A percentile compares a stretch with the other conserved stretches of the same genome.
Evolutionary conservation across 2,888 invertebrate species (phyloP).

Genomic region (Parnassius apollo): DNA sequence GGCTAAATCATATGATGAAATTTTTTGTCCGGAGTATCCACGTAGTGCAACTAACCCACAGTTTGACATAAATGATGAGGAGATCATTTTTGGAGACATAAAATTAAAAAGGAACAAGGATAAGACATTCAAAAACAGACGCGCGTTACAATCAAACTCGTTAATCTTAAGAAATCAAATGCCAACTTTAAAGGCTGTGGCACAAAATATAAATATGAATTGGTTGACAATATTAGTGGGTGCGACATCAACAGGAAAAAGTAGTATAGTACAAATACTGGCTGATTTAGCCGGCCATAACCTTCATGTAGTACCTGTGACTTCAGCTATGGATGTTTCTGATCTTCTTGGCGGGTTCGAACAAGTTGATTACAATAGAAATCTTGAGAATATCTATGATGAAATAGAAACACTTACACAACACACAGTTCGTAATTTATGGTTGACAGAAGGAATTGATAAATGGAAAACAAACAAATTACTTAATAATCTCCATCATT

Average conservation of each 20-base stretch:
- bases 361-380: conserved; percentile 90
- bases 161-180: conserved; percentile 82
- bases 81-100: conserved; percentile 85
- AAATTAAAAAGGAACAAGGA: conserved; percentile 61
- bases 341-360: conserved; percentile 98
- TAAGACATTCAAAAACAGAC: conserved; percentile 60
- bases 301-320: conserved; percentile 89
- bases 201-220: conserved; percentile 93
- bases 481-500: conserved; percentile 53
- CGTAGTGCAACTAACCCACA: conserved; percentile 79
- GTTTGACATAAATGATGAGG: conserved; percentile 80
- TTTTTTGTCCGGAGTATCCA: conserved; percentile 73
- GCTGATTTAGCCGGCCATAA: conserved; percentile 88
- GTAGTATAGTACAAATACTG: conserved; percentile 86
- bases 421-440: conserved; percentile 68
- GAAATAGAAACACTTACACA: conserved; percentile 79
- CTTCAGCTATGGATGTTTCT: conserved; percentile 96
- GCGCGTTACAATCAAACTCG: conserved; percentile 60
- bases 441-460: conserved; percentile 49
- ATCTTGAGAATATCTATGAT: conserved; percentile 85
- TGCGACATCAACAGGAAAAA: conserved; percentile 89
- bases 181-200: conserved; percentile 87
- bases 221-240: conserved; percentile 96
- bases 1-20: conserved; percentile 65
- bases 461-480: conserved; percentile 52